Evolutionary conservation across 2,797 vertebrate genomes (phyloP), one percentile per base, ranked within the genome.

Genomic region (Salmo trutta): DNA sequence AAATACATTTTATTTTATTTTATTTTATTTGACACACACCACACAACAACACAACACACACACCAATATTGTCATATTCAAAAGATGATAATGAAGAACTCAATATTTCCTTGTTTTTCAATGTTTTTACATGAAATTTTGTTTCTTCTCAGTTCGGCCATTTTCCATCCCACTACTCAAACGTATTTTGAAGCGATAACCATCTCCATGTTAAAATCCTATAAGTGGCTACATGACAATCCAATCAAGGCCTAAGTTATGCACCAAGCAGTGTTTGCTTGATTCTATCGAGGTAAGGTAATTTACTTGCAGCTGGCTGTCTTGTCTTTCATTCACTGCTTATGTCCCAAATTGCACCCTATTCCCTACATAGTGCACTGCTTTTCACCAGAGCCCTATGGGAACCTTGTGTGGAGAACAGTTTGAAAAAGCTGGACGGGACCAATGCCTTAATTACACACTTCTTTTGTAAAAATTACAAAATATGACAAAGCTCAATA

Each of bases 391-490:
- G 17, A 56, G 16, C 5, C 4, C 19, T 56, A 6, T 15, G 5
- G 1, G 54, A 29, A 29, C 54, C 1, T 1, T 19, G 0, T 56
- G 19, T n/a, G n/a, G 54, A 12, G 54, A 19, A 56, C 1, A 6
- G 17, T 19, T 15, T 24, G 24, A 24, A 24, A 24, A 24, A 24
- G 24, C 24, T 24, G 24, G 24, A 24, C 24, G 24, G 24, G 24
- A 24, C 24, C 24, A 24, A 24, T 5, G 69, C 73, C 78, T 86
- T 73, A 76, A 81, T 77, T 71, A 80, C 81, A 41, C 66, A 41
- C 5, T 19, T 64, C 78, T 84, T 87, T 84, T 81, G 74, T 76
- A 71, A 83, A 78, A 86, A 88, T 79, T 84, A 89, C 78, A 79
- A 85, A 47, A 72, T 66, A 33, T 68, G 87, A 76, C 85, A 81